Percentiles rank a stretch among this genome's conserved stretches.
phyloP scores from a whole-genome alignment of 1,140 invertebrate genomes.

The Drosophila murphyi region DNA sequence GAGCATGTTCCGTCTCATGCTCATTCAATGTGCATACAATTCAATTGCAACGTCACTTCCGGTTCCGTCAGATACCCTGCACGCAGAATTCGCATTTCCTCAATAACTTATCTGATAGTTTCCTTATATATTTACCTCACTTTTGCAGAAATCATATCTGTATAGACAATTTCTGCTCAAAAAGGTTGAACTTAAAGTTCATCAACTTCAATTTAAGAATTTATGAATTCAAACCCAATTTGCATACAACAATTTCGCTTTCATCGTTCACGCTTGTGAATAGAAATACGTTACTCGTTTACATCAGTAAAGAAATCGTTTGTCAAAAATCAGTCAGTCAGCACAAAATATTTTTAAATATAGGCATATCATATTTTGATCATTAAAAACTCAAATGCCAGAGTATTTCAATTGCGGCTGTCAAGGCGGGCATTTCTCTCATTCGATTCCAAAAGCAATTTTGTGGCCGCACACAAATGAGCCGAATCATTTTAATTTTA shows the following conservation, averaged over 20 bases:
- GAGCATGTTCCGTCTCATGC: constrained; percentile 30
- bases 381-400: neutral
- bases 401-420: neutral
- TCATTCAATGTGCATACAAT: constrained; percentile 62
- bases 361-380: neutral
- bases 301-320: neutral
- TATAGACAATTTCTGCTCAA: neutral
- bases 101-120: neutral
- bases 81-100: neutral
- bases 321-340: too few species aligned
- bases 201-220: neutral
- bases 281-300: neutral
- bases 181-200: too few species aligned
- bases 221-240: neutral
- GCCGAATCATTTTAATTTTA: constrained; percentile 67
- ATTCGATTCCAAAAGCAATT: constrained; percentile 25
- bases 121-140: neutral
- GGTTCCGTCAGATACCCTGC: constrained; percentile 42
- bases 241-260: neutral
- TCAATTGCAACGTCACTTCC: constrained; percentile 75
- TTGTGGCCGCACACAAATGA: constrained; percentile 74
- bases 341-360: neutral
- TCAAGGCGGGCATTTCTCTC: too few species aligned
- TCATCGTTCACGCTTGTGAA: neutral
- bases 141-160: neutral